Evolutionary conservation across 2,888 invertebrate genomes (phyloP), one percentile per base, ranked within the genome.

Genomic region (Lamellibrachia columna): DNA sequence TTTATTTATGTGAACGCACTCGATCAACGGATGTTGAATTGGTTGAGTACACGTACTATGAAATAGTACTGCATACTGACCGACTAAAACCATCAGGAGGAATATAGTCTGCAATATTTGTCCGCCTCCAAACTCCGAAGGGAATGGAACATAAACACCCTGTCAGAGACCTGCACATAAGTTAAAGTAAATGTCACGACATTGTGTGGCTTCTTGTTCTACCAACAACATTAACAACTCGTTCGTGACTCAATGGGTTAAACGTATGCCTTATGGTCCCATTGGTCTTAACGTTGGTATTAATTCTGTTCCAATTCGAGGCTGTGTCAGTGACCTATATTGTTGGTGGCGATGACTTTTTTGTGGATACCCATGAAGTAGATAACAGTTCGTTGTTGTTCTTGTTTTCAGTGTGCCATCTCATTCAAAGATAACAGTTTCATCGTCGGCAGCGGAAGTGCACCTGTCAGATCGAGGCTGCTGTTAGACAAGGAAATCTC

Each of bases 331-430:
- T 40, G 40, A 40, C 40, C 40, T 40, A 40, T 40, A 40, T 40
- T 40, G 40, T 40, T 40, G 40, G 40, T 1, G 40, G 40, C 40
- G 40, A 1, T 1, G 40, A 40, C 40, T 40, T 1, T 40, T 40
- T 1, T 40, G n/a, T 75, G 22, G 75, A 11, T 75, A 75, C n/a
- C 75, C 75, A 6, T 75, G 75, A 75, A 75, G 75, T 75, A 22
- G 15, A 75, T 75, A 75, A 60, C 75, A 75, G 75, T 75, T 11
- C 75, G n/a, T 22, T 75, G 22, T 55, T 55, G 7, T 55, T 55
- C 55, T 75, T 75, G 75, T 75, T 75, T 75, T 75, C 75, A 75
- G 75, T 75, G 75, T 75, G 75, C 75, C 75, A 75, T 75, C 75
- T 75, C 75, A n/a, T 75, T 75, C 22, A 75, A 75, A n/a, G 75